phyloP scores from a whole-genome alignment of 2,888 invertebrate genomes.

The Physocephala rufipes region DNA sequence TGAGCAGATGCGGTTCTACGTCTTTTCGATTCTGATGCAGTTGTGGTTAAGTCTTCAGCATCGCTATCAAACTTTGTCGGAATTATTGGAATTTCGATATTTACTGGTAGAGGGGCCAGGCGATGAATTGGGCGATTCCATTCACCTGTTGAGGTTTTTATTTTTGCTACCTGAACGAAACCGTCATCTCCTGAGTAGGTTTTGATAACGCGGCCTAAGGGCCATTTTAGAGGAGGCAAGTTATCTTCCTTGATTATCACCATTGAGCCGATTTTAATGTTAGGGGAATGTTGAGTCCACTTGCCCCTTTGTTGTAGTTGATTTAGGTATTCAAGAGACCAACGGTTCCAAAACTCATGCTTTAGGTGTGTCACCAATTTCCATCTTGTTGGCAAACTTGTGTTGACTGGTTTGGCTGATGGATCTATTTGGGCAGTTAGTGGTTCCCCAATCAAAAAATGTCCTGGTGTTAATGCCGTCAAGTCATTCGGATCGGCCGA shows the following conservation, averaged over 20 bases:
- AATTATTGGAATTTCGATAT: not conserved
- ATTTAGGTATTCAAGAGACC: conserved; percentile 1
- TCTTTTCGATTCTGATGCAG: not conserved
- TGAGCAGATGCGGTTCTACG: not conserved
- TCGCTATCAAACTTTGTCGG: not conserved
- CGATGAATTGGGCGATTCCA: not conserved
- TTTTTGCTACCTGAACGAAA: not conserved
- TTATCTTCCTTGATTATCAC: no score
- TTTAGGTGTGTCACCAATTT: not conserved
- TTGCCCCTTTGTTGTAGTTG: conserved; percentile 1
- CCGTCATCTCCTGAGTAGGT: not conserved
- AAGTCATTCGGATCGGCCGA: not conserved
- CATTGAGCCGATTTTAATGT: not conserved
- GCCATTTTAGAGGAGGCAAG: not conserved
- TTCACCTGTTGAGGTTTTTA: not conserved
- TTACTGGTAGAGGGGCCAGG: not conserved
- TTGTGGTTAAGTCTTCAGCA: not conserved
- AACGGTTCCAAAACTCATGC: conserved; percentile 1
- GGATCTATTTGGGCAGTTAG: not conserved
- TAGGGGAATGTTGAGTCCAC: not conserved
- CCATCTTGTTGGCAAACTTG: conserved; percentile 1
- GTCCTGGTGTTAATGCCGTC: not conserved
- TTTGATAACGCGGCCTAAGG: not conserved
- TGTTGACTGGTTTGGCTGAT: not conserved
- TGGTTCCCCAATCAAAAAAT: no score